Percentiles rank a stretch among this genome's conserved stretches.
These are phyloP conservation scores for Paralichthys olivaceus DNA, from an alignment of 2,113 vertebrate genomes.

Conservation along the genomic window DNA sequence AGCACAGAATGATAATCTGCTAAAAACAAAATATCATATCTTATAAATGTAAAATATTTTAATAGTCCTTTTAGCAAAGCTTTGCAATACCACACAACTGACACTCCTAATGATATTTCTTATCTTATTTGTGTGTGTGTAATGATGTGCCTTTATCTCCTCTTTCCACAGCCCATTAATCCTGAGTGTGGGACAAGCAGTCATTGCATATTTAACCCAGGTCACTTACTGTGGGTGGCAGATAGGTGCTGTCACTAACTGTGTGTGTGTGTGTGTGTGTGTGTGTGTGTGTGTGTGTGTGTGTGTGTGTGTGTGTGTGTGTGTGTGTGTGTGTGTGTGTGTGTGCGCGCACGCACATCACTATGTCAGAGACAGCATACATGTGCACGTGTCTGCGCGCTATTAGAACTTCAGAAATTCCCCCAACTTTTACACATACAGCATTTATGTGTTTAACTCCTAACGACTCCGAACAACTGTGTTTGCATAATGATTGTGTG, in stretches of 20 bases:
- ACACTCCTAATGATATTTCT: conserved; percentile 39
- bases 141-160: conserved; percentile 81
- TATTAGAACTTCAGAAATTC: background rate
- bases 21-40: conserved; percentile 11
- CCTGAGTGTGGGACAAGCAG: conserved; percentile 78
- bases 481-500: conserved; percentile 22
- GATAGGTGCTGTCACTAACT: conserved; percentile 70
- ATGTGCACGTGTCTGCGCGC: background rate
- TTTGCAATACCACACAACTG: conserved; percentile 2
- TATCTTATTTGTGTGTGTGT: conserved; percentile 33
- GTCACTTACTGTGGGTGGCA: conserved; percentile 77
- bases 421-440: conserved; percentile 11
- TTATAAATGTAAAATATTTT: conserved; percentile 23
- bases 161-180: conserved; percentile 78
- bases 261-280: conserved; percentile 11
- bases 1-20: background rate
- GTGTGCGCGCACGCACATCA: background rate
- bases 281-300: background rate
- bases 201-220: conserved; percentile 81
- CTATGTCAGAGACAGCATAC: background rate
- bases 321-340: background rate
- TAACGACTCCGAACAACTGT: conserved; percentile 11
- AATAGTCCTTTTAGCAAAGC: conserved; percentile 1
- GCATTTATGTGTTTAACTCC: conserved; percentile 21
- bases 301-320: conserved; percentile 11